Conservation (phyloP, 2,113 vertebrate genomes). For the Macquaria australasica region DNA sequence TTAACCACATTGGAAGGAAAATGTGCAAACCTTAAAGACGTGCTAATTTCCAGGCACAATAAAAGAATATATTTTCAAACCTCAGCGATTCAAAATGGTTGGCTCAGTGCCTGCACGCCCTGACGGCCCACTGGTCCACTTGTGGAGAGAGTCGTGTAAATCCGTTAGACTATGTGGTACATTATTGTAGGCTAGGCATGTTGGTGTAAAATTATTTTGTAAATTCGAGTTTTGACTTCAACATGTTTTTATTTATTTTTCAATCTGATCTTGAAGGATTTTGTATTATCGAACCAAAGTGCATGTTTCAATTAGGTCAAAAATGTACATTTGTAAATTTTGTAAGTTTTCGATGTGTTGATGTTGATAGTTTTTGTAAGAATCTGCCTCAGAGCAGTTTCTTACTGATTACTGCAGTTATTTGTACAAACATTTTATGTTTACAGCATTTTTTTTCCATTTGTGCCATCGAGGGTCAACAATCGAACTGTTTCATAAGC, state of each 20-base stretch:
- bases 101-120: constrained; percentile 64
- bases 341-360: constrained; percentile 81
- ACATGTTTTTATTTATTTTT: constrained; percentile 86
- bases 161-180: constrained; percentile 64
- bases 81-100: constrained; percentile 62
- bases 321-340: constrained; percentile 84
- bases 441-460: constrained; percentile 69
- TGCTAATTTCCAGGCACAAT: constrained; percentile 63
- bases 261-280: constrained; percentile 71
- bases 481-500: constrained; percentile 67
- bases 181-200: constrained; percentile 76
- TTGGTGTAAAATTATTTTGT: constrained; percentile 80
- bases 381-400: constrained; percentile 72
- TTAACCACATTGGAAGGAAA: constrained; percentile 52
- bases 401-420: constrained; percentile 82
- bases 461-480: constrained; percentile 68
- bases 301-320: constrained; percentile 79
- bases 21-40: constrained; percentile 57
- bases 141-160: constrained; percentile 69
- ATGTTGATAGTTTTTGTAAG: constrained; percentile 82
- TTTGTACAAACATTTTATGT: constrained; percentile 84
- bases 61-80: constrained; percentile 71
- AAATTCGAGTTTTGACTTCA: constrained; percentile 75
- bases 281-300: constrained; percentile 88
- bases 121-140: constrained; percentile 64